Evolutionary conservation across 92 coral and sea anemone genomes (phyloP), one percentile per base, ranked within the genome.

Genomic region (Heliopora coerulea): DNA sequence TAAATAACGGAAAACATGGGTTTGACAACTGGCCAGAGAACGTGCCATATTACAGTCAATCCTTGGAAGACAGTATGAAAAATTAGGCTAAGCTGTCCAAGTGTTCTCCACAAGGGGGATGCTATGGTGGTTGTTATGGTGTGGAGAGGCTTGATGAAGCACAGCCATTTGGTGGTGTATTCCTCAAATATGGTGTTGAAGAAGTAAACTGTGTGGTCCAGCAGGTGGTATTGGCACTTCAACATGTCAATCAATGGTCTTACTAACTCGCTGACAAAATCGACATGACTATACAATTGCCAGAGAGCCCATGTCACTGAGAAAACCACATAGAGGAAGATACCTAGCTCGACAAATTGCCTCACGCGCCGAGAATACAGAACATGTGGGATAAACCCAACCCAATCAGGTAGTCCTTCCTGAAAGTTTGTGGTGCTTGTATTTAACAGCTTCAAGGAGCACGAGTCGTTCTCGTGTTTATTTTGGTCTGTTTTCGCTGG

Each of bases 261-360:
- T 3, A 93, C 82, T 28, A 85, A 85, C 21, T 96, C 91, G 62
- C 95, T 64, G 59, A 93, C 86, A 44, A 90, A 93, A 33, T 93
- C 96, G 44, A 93, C 98, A 68, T 93, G 93, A 3, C 98, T 88
- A 59, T 93, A 90, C 28, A 93, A 82, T 80, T 93, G 98, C 98
- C 98, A 93, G 59, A 90, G 54, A n/a, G 98, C 98, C 98, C 98
- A 93, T 23, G 85, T 49, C 18, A 93, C 86, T 66, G 98, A 93
- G 32, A 93, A 81, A 19, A 90, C 46, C 58, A 96, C 79, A 78
- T 93, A 93, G 59, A 87, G 56, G n/a, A 88, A 78, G 65, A 93
- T 83, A 18, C 79, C 70, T 21, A 82, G 68, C 64, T 93, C 95
- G 54, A 93, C 79, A 39, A 70, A 8, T 56, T 69, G 82, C 46